Evolutionary conservation across 2,113 vertebrate genomes (phyloP), one percentile per base, ranked within the genome.

Genomic region (Percina caprodes): DNA sequence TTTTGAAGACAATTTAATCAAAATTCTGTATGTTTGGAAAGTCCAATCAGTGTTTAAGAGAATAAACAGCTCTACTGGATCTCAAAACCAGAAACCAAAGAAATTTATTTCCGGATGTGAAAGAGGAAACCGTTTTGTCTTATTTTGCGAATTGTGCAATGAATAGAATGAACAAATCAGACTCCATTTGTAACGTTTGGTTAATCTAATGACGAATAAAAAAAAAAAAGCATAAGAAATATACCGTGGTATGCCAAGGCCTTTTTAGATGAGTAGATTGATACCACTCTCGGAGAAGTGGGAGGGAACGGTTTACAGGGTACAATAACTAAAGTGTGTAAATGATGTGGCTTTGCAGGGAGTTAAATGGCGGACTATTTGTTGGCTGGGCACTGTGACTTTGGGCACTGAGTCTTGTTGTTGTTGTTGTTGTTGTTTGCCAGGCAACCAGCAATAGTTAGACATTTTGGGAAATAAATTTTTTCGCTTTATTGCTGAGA

Each of bases 1-100:
- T 78, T 74, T 30, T 58, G 16, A 70, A 42, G 59, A 58, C 16
- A 13, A 42, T 30, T 68, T 49, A 59, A 21, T 54, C 18, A 12
- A 35, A 19, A 45, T 48, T 69, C 39, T 70, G 15, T 39, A 18
- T 48, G 15, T 59, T 26, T 48, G 35, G n/a, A 62, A 51, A 55
- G 52, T 69, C 48, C 16, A 52, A 6, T 69, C 16, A 35, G 2
- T 6, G 6, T 30, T 33, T 15, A 13, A 46, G 39, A 26, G 33
- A 30, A 45, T 6, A 10, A 79, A 35, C n/a, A 30, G 52, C 48
- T n/a, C 6, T 3, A 42, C 39, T 42, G 39, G 3, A 19, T 46
- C 33, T 45, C 13, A 21, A 72, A 75, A 56, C 35, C 16, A 55
- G 15, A 71, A 23, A 61, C n/a, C 24, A 58, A 56, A 66, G 10